Evolutionary conservation across 2,888 invertebrate species (phyloP), one percentile per base, ranked within the genome.

Genomic region (Machimus atricapillus): DNA sequence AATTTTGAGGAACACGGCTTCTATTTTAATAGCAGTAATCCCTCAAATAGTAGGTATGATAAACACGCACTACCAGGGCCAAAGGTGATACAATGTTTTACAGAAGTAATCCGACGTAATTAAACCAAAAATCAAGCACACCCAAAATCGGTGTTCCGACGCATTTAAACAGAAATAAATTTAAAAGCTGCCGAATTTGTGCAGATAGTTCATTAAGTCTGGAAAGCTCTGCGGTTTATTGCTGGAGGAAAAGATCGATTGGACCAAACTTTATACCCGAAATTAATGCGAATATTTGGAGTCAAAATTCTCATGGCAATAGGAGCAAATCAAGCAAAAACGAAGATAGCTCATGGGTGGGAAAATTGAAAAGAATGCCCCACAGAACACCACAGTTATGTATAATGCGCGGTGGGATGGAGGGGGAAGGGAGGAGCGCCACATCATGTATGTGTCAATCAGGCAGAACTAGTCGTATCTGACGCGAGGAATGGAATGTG

Each of bases 361-460:
- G 85, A 85, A 85, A 74, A 85, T 74, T 85, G 85, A 85, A 85
- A 85, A 85, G 74, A 85, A 74, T 74, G 73, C 83, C 83, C 83
- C 66, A 16, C 12, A 73, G n/a, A 73, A 23, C 31, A n/a, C 12
- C 43, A 9, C 31, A 58, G 66, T n/a, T 73, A 73, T 73, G 40
- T 73, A 73, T 34, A 58, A 37, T 78, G 19, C 78, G 43, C 31
- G 31, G 31, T 2, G 31, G 31, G 31, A 31, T 31, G 3, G 31
- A 0, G 34, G 34, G 34, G 34, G 34, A 7, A 4, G 4, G 4
- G 34, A 4, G 34, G 14, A 12, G 31, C 27, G 23, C 66, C 37
- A 37, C 74, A 74, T 74, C 74, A 74, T 74, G 74, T 85, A 85
- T 85, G 43, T 85, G 85, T 85, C 85, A 85, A 85, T 85, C 85